phyloP scores from a whole-genome alignment of 2,113 vertebrate species.

The Cheirogaleus medius region DNA sequence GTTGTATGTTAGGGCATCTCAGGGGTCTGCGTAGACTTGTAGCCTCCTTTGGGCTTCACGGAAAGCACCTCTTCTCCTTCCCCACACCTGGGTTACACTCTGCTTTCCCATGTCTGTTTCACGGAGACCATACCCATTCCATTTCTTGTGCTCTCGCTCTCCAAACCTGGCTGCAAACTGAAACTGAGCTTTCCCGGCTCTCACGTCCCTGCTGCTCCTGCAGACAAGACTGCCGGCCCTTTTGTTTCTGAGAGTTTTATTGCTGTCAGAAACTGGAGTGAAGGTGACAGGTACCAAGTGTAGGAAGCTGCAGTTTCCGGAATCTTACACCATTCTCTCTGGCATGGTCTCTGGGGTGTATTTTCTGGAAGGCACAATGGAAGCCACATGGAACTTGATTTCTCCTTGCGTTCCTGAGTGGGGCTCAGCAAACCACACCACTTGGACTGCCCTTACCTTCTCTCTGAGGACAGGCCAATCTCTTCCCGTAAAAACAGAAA shows the following conservation, averaged over 20 bases:
- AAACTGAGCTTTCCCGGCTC: background rate
- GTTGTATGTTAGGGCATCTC: too few species aligned
- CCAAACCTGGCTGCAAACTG: background rate
- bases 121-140: background rate
- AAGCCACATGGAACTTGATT: background rate
- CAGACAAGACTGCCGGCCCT: background rate
- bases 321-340: background rate
- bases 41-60: background rate
- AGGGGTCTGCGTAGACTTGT: background rate
- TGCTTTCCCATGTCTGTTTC: background rate
- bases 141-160: background rate
- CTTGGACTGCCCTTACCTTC: background rate
- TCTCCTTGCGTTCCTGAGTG: background rate
- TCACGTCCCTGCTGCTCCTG: background rate
- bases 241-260: background rate
- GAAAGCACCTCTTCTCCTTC: background rate
- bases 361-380: background rate
- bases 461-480: background rate
- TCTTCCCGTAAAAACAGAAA: background rate
- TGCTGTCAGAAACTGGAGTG: background rate
- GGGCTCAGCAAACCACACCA: background rate
- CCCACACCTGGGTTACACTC: background rate
- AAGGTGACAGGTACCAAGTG: constrained; percentile 11
- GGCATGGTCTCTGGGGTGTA: background rate
- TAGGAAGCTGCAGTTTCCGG: background rate